phyloP scores from a whole-genome alignment of 2,888 invertebrate species.

The Plagiodera versicolora region DNA sequence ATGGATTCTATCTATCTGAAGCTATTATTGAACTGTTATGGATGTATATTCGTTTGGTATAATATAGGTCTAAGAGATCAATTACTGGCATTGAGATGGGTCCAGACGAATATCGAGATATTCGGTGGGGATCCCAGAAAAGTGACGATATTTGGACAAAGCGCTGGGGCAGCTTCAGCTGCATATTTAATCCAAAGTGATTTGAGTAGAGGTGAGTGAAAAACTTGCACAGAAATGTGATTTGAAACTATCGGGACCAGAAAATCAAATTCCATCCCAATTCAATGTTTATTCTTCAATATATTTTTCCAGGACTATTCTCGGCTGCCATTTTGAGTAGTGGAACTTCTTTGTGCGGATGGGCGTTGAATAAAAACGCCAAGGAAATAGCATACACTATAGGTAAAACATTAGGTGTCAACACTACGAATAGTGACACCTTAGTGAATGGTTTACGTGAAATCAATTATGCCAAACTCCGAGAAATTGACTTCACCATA shows the following conservation, averaged over 20 bases:
- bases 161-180: slow-evolving; percentile 37
- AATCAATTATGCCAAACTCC: slow-evolving; percentile 25
- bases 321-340: slow-evolving; percentile 38
- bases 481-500: slow-evolving; percentile 3
- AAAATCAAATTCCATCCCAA: too few relatives aligned
- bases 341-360: slow-evolving; percentile 35
- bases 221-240: too few relatives aligned
- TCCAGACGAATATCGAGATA: slow-evolving; percentile 32
- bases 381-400: slow-evolving; percentile 24
- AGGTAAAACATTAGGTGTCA: slow-evolving; percentile 25
- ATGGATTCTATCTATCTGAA: too few relatives aligned
- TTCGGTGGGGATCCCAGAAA: slow-evolving; percentile 38
- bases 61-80: slow-evolving; percentile 41
- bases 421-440: slow-evolving; percentile 18
- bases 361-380: slow-evolving; percentile 31
- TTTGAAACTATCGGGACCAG: too few relatives aligned
- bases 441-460: slow-evolving; percentile 30
- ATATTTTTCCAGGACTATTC: slow-evolving; percentile 36
- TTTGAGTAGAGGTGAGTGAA: slow-evolving; percentile 28
- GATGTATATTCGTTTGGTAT: too few relatives aligned
- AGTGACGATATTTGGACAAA: slow-evolving; percentile 38
- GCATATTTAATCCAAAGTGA: slow-evolving; percentile 34
- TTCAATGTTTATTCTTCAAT: too few relatives aligned
- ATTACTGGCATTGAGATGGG: slow-evolving; percentile 38
- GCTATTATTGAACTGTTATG: too few relatives aligned